Evolutionary conservation across 2,888 invertebrate genomes (phyloP), one percentile per base, ranked within the genome.

Genomic region (Sarcophaga carnaria): DNA sequence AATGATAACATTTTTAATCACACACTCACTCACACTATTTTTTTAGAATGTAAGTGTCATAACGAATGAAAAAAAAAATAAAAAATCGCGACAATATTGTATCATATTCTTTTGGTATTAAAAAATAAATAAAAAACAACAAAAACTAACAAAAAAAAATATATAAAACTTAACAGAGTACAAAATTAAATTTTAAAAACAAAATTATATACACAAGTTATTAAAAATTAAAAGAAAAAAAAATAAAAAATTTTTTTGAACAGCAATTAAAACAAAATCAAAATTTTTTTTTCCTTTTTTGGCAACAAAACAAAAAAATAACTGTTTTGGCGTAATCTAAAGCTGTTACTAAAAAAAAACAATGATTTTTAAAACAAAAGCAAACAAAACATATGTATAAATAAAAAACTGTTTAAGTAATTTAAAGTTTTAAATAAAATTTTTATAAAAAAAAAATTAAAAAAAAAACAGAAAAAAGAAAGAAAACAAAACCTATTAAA

Each of bases 161-260:
- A 27, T 70, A 49, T 37, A 37, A 37, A 8, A 37, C 37, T 54
- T 54, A 54, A 54, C 82, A 77, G 83, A 88, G 83, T 86, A 86
- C 86, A 88, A 85, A 87, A 80, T 86, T 82, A 59, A 60, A 80
- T 83, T 78, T 78, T 76, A 83, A 80, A 80, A n/a, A 25, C 49
- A 76, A 80, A 47, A 59, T 71, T 70, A 70, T 69, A 76, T 17
- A 74, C 78, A 49, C 78, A 49, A 20, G 66, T 67, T 67, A 54
- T 54, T 54, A 14, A 54, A 54, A 54, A 37, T 37, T 37, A 37
- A 54, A 54, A 49, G 1, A 49, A 14, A 49, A 37, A 37, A 10
- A 37, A 81, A 22, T 12, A 49, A 80, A 80, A 49, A 22, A 22
- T 22, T 14, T 12, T 12, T 49, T 49, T 49, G 49, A 49, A 14